A percentile compares a stretch with the other conserved stretches of the same genome.
Conservation (phyloP, 1,140 invertebrate species). For the Subanguina moxae region DNA sequence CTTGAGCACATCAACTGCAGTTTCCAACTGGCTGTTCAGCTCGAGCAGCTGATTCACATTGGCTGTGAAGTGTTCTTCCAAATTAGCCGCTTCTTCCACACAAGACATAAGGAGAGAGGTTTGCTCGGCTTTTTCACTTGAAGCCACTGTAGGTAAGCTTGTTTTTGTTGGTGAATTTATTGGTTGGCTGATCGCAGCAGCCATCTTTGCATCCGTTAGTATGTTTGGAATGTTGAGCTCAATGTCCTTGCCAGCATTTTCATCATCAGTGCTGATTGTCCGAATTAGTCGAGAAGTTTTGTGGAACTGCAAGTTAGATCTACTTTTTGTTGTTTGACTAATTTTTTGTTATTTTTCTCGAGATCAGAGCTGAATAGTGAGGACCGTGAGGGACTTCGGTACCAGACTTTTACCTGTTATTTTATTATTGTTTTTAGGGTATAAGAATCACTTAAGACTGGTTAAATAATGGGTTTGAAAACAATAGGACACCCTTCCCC, state of each 20-base stretch:
- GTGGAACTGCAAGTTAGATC: background rate
- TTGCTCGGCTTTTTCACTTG: background rate
- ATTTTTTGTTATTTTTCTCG: background rate
- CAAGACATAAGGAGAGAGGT: background rate
- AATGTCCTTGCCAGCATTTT: background rate
- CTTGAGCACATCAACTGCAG: constrained; percentile 28
- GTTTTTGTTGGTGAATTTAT: background rate
- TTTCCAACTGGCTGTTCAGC: constrained; percentile 28
- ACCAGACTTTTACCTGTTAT: no score
- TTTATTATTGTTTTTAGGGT: no score
- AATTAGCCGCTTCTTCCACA: constrained; percentile 20
- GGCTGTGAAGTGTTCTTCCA: constrained; percentile 16
- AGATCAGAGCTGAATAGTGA: no score
- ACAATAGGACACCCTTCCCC: no score
- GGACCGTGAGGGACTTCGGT: no score
- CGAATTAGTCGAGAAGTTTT: background rate
- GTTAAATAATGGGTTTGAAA: no score
- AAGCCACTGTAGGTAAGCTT: background rate
- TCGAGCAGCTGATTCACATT: constrained; percentile 27
- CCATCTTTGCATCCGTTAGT: background rate
- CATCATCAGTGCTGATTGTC: background rate
- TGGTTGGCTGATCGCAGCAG: background rate
- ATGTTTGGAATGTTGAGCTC: background rate
- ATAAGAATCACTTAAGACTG: no score
- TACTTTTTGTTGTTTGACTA: background rate